Percentiles rank a stretch among this genome's conserved stretches.
These are phyloP conservation scores for Ornithorhynchus anatinus DNA, from an alignment of 2,113 vertebrate species.

Conservation along the genomic window DNA sequence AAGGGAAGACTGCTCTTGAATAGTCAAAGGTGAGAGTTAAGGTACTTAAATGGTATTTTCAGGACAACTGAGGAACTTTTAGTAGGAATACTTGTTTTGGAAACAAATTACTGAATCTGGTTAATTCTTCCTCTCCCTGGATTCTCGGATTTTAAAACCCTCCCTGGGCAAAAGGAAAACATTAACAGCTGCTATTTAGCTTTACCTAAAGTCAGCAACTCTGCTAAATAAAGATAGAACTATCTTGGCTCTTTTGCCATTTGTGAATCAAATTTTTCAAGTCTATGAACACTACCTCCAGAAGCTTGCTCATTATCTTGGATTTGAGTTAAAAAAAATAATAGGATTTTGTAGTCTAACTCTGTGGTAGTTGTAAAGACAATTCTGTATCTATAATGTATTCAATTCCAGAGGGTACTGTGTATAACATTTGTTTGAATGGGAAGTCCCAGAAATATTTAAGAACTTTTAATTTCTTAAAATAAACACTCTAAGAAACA, in stretches of 20 bases:
- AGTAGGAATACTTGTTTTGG: conserved; percentile 7
- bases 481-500: conserved; percentile 43
- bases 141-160: too few relatives aligned
- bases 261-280: conserved; percentile 4
- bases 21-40: neutral
- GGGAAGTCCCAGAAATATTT: conserved; percentile 52
- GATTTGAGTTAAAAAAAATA: neutral
- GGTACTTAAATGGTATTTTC: neutral
- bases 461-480: conserved; percentile 39
- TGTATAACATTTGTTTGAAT: conserved; percentile 33
- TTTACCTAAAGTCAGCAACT: neutral
- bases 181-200: conserved; percentile 12
- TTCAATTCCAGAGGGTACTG: conserved; percentile 24
- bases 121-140: neutral
- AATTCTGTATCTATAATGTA: neutral
- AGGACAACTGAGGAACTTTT: neutral
- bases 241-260: neutral
- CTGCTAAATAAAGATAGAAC: neutral
- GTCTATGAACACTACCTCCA: conserved; percentile 9
- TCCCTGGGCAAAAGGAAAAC: too few relatives aligned
- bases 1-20: neutral
- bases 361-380: neutral
- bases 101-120: neutral
- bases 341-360: neutral
- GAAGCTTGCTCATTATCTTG: conserved; percentile 1